Evolutionary conservation across 2,113 vertebrate species (phyloP), one percentile per base, ranked within the genome.

Genomic region (Engystomops pustulosus): DNA sequence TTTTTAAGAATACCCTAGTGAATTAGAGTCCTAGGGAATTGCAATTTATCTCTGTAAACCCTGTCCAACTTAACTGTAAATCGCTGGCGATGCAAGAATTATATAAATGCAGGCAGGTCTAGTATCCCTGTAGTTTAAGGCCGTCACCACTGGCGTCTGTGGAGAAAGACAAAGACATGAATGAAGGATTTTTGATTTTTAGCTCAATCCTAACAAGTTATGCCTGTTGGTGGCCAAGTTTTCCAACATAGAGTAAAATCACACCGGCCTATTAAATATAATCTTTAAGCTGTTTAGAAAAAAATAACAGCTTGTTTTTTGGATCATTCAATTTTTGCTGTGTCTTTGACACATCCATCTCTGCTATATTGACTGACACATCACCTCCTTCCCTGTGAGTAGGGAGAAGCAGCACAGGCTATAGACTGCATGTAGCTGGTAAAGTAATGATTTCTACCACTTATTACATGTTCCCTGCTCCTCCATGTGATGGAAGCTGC

Each of bases 41-140:
- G 83, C 83, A 85, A 85, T 85, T 78, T 79, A 85, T 85, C 83
- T 85, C 49, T 85, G 74, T 79, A 85, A 79, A 79, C 75, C 74
- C 34, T 79, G 60, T 70, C 45, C 75, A 85, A 79, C 83, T 78
- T 69, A 84, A 84, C n/a, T 70, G 17, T 10, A 58, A 85, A 58
- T 69, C 60, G 65, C 83, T 70, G 62, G 34, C 83, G 69, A 41
- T 12, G 83, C 83, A 85, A 65, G 69, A 84, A 70, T 7, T 20
- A 7, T 23, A 41, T 79, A 69, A 85, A 58, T 85, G 36, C 62
- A 60, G 70, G 34, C 47, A 44, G 81, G 71, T 15, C 70, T 65
- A 67, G 75, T 70, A 78, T 85, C 74, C 49, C 83, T 58, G 75
- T 55, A 58, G 83, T 70, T 79, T 70, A 17, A 12, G 62, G 72